phyloP scores from a whole-genome alignment of 2,888 invertebrate species.

The Hirtodrosophila alboralis region DNA sequence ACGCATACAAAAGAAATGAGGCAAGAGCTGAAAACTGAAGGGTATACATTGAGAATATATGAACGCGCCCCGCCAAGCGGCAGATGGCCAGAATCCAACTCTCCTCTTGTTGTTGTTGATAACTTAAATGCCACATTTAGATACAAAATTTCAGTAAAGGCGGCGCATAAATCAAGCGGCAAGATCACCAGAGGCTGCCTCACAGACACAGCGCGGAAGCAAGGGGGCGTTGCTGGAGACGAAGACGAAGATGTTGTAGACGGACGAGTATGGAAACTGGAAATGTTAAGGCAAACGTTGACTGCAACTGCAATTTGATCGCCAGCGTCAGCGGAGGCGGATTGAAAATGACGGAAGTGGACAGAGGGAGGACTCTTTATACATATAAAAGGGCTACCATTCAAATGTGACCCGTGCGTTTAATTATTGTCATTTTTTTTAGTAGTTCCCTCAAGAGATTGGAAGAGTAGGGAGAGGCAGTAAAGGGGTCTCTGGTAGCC shows the following conservation, averaged over 20 bases:
- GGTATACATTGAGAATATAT: slow-evolving; percentile 17
- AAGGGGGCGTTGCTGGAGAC: slow-evolving; percentile 53
- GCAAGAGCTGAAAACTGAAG: slow-evolving; percentile 52
- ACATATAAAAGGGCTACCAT: slow-evolving; percentile 43
- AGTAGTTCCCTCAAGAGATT: slow-evolving; percentile 10
- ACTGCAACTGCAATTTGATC: slow-evolving; percentile 61
- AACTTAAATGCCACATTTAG: slow-evolving; percentile 79
- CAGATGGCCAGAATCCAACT: slow-evolving; percentile 59
- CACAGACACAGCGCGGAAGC: slow-evolving; percentile 47
- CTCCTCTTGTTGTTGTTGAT: slow-evolving; percentile 66
- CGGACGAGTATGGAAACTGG: slow-evolving; percentile 18
- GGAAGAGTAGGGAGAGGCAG: slow-evolving; percentile 1
- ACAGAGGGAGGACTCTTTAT: slow-evolving; percentile 3
- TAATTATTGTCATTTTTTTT: slow-evolving; percentile 75
- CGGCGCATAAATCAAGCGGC: slow-evolving; percentile 73
- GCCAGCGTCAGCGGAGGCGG: slow-evolving; percentile 23
- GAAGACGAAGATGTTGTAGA: slow-evolving; percentile 8
- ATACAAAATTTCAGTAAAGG: slow-evolving; percentile 77
- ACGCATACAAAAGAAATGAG: slow-evolving; percentile 50
- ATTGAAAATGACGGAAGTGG: slow-evolving; percentile 28
- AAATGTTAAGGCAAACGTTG: slow-evolving; percentile 16
- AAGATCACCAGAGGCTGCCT: slow-evolving; percentile 67
- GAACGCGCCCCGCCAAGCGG: slow-evolving; percentile 63
- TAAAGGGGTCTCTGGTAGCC: slow-evolving; percentile 22
- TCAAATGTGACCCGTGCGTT: slow-evolving; percentile 79